Evolutionary conservation across 2,888 invertebrate species (phyloP).

Genomic region (Fragum fragum): DNA sequence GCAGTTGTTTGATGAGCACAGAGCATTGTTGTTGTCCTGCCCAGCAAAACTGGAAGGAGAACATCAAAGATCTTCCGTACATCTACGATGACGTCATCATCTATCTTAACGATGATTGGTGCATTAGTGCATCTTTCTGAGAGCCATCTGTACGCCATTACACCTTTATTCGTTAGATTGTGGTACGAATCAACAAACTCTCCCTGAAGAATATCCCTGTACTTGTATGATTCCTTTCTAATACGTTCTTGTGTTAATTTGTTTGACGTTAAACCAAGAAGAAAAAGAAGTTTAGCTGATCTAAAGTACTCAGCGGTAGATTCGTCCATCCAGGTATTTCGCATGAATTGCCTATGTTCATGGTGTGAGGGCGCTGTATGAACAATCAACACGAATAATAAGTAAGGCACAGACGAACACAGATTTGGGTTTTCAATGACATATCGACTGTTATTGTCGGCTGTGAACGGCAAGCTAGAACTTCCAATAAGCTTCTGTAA

Average conservation of each 20-base stretch:
- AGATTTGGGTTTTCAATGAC: not conserved
- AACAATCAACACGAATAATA: not conserved
- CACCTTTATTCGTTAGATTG: not conserved
- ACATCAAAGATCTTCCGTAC: not conserved
- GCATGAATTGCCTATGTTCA: not conserved
- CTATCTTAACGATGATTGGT: not conserved
- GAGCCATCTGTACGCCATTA: not conserved
- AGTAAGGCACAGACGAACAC: not conserved
- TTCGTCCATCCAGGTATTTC: conserved; percentile 10
- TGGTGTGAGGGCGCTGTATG: not conserved
- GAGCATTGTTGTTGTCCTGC: not conserved
- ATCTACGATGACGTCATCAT: conserved; percentile 6
- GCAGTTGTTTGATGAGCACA: not conserved
- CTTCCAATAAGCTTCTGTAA: not conserved
- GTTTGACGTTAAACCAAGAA: not conserved
- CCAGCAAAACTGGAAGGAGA: not conserved
- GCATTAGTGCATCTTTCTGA: not conserved
- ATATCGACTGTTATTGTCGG: not conserved
- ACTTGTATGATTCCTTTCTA: not conserved
- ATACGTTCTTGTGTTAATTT: not conserved
- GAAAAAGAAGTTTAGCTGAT: not conserved
- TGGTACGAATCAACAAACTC: not conserved
- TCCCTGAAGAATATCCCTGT: not conserved
- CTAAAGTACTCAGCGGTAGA: not conserved
- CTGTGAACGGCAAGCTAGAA: not conserved